phyloP scores from a whole-genome alignment of 2,888 invertebrate genomes.

The Perithous albicinctus region DNA sequence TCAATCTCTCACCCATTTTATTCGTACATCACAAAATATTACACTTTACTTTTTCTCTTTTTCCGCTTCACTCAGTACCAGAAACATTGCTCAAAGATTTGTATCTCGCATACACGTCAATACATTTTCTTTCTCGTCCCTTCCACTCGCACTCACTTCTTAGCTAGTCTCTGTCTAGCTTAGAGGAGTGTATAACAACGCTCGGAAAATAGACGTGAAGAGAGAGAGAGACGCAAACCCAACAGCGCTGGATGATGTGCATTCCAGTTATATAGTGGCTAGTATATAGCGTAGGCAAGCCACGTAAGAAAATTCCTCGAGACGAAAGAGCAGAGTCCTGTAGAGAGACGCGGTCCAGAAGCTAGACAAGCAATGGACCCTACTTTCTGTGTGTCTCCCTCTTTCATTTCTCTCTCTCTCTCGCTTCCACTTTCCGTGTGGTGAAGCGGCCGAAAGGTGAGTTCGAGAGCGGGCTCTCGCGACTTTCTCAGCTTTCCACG shows the following conservation, averaged over 20 bases:
- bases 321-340: slow-evolving; percentile 78
- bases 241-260: slow-evolving; percentile 57
- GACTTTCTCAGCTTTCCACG: slow-evolving; percentile 77
- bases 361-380: slow-evolving; percentile 42
- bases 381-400: slow-evolving; percentile 37
- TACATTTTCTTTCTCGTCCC: slow-evolving; percentile 16
- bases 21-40: no score
- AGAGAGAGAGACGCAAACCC: slow-evolving; percentile 53
- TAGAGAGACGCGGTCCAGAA: slow-evolving; percentile 70
- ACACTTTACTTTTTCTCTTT: slow-evolving; percentile 10
- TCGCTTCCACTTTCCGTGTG: slow-evolving; percentile 63
- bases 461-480: slow-evolving; percentile 45
- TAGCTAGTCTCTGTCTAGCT: background rate
- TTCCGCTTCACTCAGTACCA: background rate
- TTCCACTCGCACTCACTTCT: background rate
- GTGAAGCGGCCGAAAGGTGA: slow-evolving; percentile 43
- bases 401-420: slow-evolving; percentile 50
- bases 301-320: slow-evolving; percentile 77
- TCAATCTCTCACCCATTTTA: no score
- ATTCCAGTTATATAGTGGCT: slow-evolving; percentile 65
- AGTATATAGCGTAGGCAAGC: slow-evolving; percentile 63
- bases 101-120: slow-evolving; percentile 15
- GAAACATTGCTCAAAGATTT: background rate
- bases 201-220: slow-evolving; percentile 76
- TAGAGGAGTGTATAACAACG: slow-evolving; percentile 55